Evolutionary conservation across 2,113 vertebrate genomes (phyloP).

Genomic region (Poecile atricapillus): DNA sequence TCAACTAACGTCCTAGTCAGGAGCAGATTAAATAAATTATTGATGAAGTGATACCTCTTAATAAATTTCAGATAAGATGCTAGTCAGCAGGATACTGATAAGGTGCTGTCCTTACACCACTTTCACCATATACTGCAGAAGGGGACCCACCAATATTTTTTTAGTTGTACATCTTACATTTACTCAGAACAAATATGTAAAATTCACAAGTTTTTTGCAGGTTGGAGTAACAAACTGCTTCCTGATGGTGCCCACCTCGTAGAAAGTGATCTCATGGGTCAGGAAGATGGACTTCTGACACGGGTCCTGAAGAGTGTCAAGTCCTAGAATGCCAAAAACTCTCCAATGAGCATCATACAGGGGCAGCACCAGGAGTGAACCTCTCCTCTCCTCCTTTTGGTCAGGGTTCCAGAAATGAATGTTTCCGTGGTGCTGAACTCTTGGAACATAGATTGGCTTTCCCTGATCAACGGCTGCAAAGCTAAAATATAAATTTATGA

Average conservation of each 20-base stretch:
- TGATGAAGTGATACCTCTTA: neutral
- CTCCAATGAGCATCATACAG: conserved; percentile 66
- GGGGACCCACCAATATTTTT: neutral
- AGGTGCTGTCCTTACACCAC: neutral
- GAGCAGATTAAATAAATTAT: neutral
- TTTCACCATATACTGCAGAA: neutral
- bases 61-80: neutral
- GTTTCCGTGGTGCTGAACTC: conserved; percentile 72
- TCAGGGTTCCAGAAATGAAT: conserved; percentile 76
- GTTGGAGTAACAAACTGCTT: neutral
- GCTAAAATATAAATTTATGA: conserved; percentile 41
- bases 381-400: conserved; percentile 35
- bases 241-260: conserved; percentile 63
- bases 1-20: neutral
- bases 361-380: conserved; percentile 75
- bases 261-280: conserved; percentile 77
- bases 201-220: neutral
- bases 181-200: neutral
- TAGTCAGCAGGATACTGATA: neutral
- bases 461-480: conserved; percentile 74
- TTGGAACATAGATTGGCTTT: conserved; percentile 71
- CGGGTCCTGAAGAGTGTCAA: conserved; percentile 73
- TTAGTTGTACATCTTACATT: neutral
- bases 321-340: conserved; percentile 74
- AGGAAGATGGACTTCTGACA: conserved; percentile 66